A percentile compares a stretch with the other conserved stretches of the same genome.
Conservation (phyloP, 2,113 vertebrate species). For the Orycteropus afer region DNA sequence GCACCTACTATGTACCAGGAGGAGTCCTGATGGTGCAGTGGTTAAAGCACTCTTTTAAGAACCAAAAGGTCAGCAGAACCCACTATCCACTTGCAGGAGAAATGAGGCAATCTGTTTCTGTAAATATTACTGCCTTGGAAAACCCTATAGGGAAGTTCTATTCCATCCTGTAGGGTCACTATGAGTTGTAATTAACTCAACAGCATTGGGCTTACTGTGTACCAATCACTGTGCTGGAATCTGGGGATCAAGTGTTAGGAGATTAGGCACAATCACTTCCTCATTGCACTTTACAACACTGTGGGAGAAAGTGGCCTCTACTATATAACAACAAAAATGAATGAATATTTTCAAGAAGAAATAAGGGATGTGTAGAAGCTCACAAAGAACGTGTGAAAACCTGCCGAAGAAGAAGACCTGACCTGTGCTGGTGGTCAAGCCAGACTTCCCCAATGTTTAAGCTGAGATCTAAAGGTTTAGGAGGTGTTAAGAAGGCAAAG, state of each 20-base stretch:
- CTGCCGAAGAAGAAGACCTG: neutral
- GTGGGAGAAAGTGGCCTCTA: neutral
- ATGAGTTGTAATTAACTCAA: too few relatives aligned
- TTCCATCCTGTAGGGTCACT: too few relatives aligned
- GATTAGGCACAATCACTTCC: neutral
- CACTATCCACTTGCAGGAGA: too few relatives aligned
- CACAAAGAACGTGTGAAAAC: neutral
- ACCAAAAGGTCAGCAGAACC: too few relatives aligned
- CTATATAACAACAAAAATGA: neutral
- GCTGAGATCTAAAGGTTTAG: neutral
- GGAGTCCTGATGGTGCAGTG: too few relatives aligned
- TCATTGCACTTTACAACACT: neutral
- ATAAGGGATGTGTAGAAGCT: neutral
- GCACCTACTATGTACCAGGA: too few relatives aligned
- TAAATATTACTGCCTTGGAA: too few relatives aligned
- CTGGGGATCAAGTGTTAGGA: neutral
- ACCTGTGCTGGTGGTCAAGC: neutral
- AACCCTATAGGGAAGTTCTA: too few relatives aligned
- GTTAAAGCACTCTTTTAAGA: too few relatives aligned
- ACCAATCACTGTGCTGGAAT: neutral
- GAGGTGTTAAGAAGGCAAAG: neutral
- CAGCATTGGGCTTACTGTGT: neutral
- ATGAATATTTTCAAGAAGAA: neutral
- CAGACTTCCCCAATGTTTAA: neutral
- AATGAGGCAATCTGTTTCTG: too few relatives aligned